Percentiles rank a stretch among this genome's conserved stretches.
These are phyloP conservation scores for Echinometra lucunter DNA, from an alignment of 53 echinoderm and acorn worm species.

Conservation along the genomic window DNA sequence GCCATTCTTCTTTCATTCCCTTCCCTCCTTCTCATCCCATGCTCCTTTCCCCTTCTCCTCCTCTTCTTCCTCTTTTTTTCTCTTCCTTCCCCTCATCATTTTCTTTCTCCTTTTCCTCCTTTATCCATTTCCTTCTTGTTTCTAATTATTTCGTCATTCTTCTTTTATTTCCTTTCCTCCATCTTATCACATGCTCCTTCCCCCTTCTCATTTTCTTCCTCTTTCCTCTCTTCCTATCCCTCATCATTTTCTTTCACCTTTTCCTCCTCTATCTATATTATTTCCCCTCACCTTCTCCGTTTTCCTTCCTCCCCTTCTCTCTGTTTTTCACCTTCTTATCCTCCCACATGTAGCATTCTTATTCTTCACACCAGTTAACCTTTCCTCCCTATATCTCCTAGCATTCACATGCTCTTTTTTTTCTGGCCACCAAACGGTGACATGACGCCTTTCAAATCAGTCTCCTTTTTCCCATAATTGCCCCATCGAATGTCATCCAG, in stretches of 20 bases:
- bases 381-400: background rate
- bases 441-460: conserved; percentile 21
- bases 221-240: background rate
- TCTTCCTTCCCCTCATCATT: background rate
- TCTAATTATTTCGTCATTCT: background rate
- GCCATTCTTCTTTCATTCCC: background rate
- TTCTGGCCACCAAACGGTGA: background rate
- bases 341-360: background rate
- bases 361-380: background rate
- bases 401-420: background rate
- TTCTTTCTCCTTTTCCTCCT: background rate
- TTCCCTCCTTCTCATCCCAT: background rate
- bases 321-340: background rate
- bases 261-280: no score
- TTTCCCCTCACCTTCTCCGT: background rate
- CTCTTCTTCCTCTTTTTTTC: background rate
- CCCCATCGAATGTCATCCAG: background rate
- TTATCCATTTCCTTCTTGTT: background rate
- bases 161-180: background rate
- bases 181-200: background rate
- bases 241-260: background rate
- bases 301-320: no score
- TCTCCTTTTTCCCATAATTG: background rate
- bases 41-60: no score
- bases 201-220: background rate